Base-by-base conservation (phyloP, 2,888 invertebrate species). In the Amphipoea lucens region DNA sequence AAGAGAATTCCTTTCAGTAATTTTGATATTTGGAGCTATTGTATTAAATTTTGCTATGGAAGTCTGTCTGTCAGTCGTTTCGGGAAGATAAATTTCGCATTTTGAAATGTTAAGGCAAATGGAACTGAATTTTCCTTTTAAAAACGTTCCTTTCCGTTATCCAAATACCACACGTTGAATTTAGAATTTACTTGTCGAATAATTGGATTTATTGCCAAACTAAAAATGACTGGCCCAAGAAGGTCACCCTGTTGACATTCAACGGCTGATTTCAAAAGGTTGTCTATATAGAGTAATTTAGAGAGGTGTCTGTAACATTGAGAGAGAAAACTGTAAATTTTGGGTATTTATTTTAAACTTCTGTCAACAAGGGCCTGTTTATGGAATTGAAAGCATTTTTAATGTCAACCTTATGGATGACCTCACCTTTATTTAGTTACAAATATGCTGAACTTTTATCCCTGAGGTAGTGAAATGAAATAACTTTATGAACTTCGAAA, bases 401-500 rank as follows among this genome's bases (percentile, higher is more conserved):
- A 14, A 60, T 29, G n/a, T 0, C 60, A 60, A 60, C 5, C 5
- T n/a, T n/a, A 29, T 14, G 60, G 60, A 62, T 62, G 62, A 45
- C 14, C 23, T 36, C 6, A 36, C 17, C 23, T 23, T 36, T 73
- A 60, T 60, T 63, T 91, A 90, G 87, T 89, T 86, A 86, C 84
- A 85, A 85, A 89, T 87, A 88, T 83, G 82, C 78, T 83, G 73
- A 93, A 92, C 90, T 92, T 92, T 92, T 92, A 92, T 93, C 91
- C 91, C 90, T 90, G 87, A 90, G 90, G 90, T 91, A 92, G 89
- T 91, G 87, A 94, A 93, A 95, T 95, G 90, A 94, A 95, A 95
- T 94, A 94, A 94, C 94, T 95, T 94, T 83, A 84, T 81, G 86
- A 95, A 94, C 92, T 95, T 91, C 29, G 85, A 90, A 91, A 92